phyloP scores from a whole-genome alignment of 2,888 invertebrate species.

The Amphipoea lucens region DNA sequence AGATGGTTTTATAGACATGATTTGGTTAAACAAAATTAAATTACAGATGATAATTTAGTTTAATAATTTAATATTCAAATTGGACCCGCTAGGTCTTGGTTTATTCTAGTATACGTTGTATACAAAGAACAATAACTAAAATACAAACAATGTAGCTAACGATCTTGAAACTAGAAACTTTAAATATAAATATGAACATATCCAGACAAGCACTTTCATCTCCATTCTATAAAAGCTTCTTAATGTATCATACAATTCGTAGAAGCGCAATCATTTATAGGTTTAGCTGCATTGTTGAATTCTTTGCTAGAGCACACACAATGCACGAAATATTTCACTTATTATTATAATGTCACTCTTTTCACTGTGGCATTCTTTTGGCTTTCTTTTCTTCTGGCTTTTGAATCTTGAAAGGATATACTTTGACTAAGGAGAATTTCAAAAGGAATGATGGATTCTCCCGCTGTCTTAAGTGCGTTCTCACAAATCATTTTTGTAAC shows the following conservation, averaged over 20 bases:
- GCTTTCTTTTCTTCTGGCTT: constrained; percentile 25
- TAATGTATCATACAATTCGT: constrained; percentile 12
- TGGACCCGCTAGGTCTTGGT: no score
- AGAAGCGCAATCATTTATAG: constrained; percentile 38
- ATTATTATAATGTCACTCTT: constrained; percentile 22
- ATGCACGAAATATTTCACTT: constrained; percentile 36
- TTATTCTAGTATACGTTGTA: background rate
- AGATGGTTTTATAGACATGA: no score
- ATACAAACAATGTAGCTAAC: background rate
- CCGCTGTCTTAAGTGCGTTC: constrained; percentile 12
- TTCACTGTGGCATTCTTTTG: constrained; percentile 33
- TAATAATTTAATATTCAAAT: no score
- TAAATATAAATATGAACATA: constrained; percentile 3
- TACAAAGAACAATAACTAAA: background rate
- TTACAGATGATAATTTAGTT: no score
- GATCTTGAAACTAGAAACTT: constrained; percentile 9
- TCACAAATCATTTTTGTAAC: constrained; percentile 16
- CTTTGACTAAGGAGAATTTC: constrained; percentile 34
- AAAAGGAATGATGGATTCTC: constrained; percentile 47
- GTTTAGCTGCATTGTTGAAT: constrained; percentile 40
- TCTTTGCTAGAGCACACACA: constrained; percentile 30
- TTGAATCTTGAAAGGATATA: constrained; percentile 26
- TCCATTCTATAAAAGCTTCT: background rate
- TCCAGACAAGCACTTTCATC: constrained; percentile 21
- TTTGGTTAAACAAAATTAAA: no score